These are phyloP conservation scores for Gallinago media DNA, from an alignment of 2,113 vertebrate genomes.

Conservation along the genomic window DNA sequence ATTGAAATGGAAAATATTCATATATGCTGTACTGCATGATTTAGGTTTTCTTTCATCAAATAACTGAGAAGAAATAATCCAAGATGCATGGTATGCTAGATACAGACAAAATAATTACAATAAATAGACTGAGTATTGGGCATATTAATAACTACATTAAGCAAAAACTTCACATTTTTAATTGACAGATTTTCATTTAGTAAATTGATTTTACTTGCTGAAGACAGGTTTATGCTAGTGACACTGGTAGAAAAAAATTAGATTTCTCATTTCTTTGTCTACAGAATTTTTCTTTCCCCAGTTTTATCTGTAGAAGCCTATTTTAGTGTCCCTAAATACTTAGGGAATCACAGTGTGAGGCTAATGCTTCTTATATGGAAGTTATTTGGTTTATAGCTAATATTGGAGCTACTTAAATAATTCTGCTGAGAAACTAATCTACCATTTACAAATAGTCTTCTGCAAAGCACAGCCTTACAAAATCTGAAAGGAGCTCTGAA, in stretches of 20 bases:
- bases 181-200: background rate
- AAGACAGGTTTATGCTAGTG: background rate
- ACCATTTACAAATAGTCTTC: background rate
- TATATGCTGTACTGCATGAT: background rate
- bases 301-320: background rate
- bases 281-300: background rate
- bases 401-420: background rate
- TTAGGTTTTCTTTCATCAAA: constrained; percentile 24
- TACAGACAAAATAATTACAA: background rate
- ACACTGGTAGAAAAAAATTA: background rate
- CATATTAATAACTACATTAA: background rate
- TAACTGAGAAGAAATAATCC: constrained; percentile 7
- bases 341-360: background rate
- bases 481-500: background rate
- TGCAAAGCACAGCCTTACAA: background rate
- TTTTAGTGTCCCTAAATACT: background rate
- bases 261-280: background rate
- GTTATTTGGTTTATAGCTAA: background rate
- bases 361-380: background rate
- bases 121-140: background rate
- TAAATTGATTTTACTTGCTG: background rate
- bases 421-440: background rate
- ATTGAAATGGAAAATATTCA: constrained; percentile 34
- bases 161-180: background rate
- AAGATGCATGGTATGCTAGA: background rate